Percentiles rank a stretch among this genome's conserved stretches.
These are phyloP conservation scores for Ramazzottius varieornatus DNA, from an alignment of 2,888 invertebrate species.

Conservation along the genomic window DNA sequence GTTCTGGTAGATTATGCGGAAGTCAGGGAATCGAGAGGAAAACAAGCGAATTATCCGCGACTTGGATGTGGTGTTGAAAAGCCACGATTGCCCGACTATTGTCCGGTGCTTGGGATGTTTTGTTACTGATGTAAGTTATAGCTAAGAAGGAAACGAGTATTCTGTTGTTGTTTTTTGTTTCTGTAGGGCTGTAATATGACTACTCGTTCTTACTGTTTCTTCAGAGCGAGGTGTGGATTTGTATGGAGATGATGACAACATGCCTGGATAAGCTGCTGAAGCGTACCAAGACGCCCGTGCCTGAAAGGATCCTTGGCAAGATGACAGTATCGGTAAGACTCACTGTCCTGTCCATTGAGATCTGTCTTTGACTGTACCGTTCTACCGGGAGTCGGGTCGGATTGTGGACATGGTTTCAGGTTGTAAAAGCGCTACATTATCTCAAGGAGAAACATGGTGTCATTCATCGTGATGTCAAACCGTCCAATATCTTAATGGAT, in stretches of 20 bases:
- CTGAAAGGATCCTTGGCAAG: conserved; percentile 82
- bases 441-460: conserved; percentile 87
- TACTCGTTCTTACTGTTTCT: conserved; percentile 7
- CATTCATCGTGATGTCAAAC: conserved; percentile 92
- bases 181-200: not conserved
- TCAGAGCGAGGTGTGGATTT: conserved; percentile 74
- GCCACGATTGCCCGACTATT: conserved; percentile 84
- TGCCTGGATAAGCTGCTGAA: conserved; percentile 90
- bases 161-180: not conserved
- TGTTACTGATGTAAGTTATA: conserved; percentile 44
- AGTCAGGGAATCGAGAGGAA: conserved; percentile 83
- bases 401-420: conserved; percentile 29
- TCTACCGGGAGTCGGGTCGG: not conserved
- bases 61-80: conserved; percentile 85
- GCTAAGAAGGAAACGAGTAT: not conserved
- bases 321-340: conserved; percentile 62
- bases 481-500: conserved; percentile 88
- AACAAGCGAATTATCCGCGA: conserved; percentile 97
- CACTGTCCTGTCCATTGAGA: not conserved
- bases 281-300: conserved; percentile 56
- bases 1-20: conserved; percentile 40
- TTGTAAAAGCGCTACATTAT: conserved; percentile 82
- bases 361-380: not conserved
- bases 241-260: conserved; percentile 98
- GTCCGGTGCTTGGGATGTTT: conserved; percentile 92